Base-by-base conservation (phyloP, 2,888 invertebrate species). In the Terebella lapidaria region DNA sequence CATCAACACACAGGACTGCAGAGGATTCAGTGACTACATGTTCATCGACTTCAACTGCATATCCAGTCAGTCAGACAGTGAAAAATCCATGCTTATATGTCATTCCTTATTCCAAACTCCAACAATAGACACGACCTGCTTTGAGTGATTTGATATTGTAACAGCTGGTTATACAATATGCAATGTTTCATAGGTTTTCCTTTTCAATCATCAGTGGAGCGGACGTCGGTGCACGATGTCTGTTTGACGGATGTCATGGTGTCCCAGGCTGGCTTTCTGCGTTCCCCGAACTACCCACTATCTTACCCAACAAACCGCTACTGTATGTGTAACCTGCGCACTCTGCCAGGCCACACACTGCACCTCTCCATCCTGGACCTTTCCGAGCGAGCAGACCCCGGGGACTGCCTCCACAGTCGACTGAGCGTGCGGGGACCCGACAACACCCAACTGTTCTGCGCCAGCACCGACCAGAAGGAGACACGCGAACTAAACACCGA, bases 11-110 rank as follows among this genome's bases (percentile, higher is more conserved):
- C 35, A 42, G 27, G 26, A 10, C 5, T 64, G 64, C 29, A 53
- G 30, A 49, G 64, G 64, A 25, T 64, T 64, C 62, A 56, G 53
- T 29, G 64, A 64, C 59, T 64, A 64, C 56, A 64, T 64, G 64
- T 64, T 51, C 56, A 59, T 64, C 3, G 64, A 64, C 35, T 64
- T 59, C 56, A 62, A 59, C 53, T 64, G 64, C 58, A 56, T 64
- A 2, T 42, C 52, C 54, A 58, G 62, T 62, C 42, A 20, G 52
- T 10, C 10, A 4, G 10, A 10, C 42, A n/a, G 5, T 10, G 51
- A 27, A n/a, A 55, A 10, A 42, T 10, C 18, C 18, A 42, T 42
- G 15, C n/a, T n/a, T n/a, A n/a, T n/a, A n/a, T n/a, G n/a, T n/a
- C n/a, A n/a, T n/a, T n/a, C n/a, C n/a, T n/a, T n/a, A n/a, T n/a